Conservation (phyloP, 2,797 vertebrate genomes). For the Carcharodon carcharias region DNA sequence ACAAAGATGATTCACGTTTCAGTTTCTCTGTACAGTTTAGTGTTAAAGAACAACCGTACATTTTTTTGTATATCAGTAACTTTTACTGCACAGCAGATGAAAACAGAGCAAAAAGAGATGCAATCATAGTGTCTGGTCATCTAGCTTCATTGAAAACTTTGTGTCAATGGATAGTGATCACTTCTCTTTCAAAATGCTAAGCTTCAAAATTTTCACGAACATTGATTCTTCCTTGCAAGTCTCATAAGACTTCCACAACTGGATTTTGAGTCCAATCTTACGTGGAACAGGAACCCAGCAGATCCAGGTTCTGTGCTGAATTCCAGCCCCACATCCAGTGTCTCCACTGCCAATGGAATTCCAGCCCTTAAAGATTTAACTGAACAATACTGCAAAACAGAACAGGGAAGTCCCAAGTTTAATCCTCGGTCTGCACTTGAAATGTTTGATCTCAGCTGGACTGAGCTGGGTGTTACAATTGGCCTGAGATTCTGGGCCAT, state of each 20-base stretch:
- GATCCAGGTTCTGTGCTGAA: background rate
- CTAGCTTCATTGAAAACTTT: background rate
- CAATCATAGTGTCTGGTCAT: background rate
- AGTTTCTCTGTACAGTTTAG: background rate
- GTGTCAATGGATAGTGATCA: background rate
- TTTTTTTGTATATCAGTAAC: background rate
- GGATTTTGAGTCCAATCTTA: background rate
- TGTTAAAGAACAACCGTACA: background rate
- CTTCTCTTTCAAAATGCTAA: background rate
- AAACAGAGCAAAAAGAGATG: background rate
- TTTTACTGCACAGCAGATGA: no score
- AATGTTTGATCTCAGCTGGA: background rate
- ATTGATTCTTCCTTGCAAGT: background rate
- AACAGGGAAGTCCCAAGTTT: background rate
- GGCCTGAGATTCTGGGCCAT: background rate
- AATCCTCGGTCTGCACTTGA: background rate
- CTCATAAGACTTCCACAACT: background rate
- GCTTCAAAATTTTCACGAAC: background rate
- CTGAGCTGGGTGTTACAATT: background rate
- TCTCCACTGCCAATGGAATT: background rate
- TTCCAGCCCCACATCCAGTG: background rate
- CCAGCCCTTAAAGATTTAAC: background rate
- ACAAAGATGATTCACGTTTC: no score
- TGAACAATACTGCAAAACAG: constrained; percentile 4
- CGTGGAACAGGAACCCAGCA: background rate